A percentile compares a stretch with the other conserved stretches of the same genome.
Conservation (phyloP, 1,140 invertebrate genomes). For the Drosophila tsacasi region DNA sequence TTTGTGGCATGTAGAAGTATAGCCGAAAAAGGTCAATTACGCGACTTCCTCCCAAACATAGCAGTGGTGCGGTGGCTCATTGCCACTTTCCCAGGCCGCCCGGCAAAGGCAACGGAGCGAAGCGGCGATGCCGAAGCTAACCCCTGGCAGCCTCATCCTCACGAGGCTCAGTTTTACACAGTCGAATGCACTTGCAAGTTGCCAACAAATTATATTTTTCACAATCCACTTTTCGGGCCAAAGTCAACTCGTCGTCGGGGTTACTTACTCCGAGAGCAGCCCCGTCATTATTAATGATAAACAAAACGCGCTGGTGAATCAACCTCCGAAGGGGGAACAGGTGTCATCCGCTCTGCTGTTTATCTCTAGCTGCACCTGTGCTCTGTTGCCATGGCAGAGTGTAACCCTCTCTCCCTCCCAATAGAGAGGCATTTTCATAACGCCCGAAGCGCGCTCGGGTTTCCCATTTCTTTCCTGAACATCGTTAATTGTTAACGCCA, state of each 20-base stretch:
- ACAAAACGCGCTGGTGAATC: constrained; percentile 41
- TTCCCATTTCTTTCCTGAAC: constrained; percentile 30
- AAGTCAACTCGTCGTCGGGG: constrained; percentile 45
- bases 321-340: constrained; percentile 48
- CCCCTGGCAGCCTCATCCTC: constrained; percentile 50
- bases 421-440: neutral
- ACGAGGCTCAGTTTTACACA: constrained; percentile 66
- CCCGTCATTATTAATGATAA: constrained; percentile 72
- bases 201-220: constrained; percentile 60
- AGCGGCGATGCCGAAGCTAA: constrained; percentile 15
- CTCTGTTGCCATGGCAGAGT: constrained; percentile 25
- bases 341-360: constrained; percentile 73
- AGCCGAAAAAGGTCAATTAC: constrained; percentile 74
- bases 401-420: neutral
- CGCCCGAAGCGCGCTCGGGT: constrained; percentile 25
- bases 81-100: constrained; percentile 68
- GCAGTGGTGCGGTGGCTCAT: constrained; percentile 21
- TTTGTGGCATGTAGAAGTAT: constrained; percentile 43
- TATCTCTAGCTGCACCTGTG: constrained; percentile 46
- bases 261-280: constrained; percentile 27
- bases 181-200: constrained; percentile 68
- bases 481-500: constrained; percentile 59
- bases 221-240: constrained; percentile 52
- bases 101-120: constrained; percentile 35
- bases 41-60: constrained; percentile 55